Base-by-base conservation (phyloP, 2,113 vertebrate genomes). In the Syngnathus typhle region DNA sequence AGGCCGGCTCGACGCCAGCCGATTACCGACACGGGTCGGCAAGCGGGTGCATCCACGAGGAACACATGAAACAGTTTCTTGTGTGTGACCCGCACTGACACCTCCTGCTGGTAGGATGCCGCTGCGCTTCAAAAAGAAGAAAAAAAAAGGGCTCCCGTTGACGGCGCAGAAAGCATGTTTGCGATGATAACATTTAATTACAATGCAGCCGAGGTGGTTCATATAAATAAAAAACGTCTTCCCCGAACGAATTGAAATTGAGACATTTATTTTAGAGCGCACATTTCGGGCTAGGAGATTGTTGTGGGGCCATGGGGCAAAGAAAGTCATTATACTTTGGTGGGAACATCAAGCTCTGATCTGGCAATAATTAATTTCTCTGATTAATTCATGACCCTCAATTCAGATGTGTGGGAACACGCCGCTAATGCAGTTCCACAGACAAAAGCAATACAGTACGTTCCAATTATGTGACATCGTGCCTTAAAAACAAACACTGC, bases 261-360 rank as follows among this genome's bases (percentile, higher is more conserved):
- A 58, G 55, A 18, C 55, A 9, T 58, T 58, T 36, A 58, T 58
- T 58, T 58, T 58, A 23, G 55, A 58, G 55, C 37, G 55, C 27
- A 16, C 55, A 36, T 56, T 56, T 16, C 55, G 10, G 27, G 27
- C 13, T 36, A 36, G 55, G 27, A 58, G 55, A 58, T 58, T 58
- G 55, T 58, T 58, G 27, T 58, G 55, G 27, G 27, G 55, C 55
- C 55, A 15, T 36, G 27, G 55, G 55, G 27, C 27, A 58, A 36
- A 58, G 27, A 58, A 58, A 58, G 15, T 58, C 23, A 58, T 58
- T 58, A 58, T 36, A 36, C 55, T 58, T 58, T 58, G 27, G 13
- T 36, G 27, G 36, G 27, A 58, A 58, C 12, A 58, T 16, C 13
- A 55, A 58, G 55, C 55, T 36, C 55, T 36, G 55, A 58, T 15